Evolutionary conservation across 2,797 vertebrate genomes (phyloP), one percentile per base, ranked within the genome.

Genomic region (Galaxias olidus): DNA sequence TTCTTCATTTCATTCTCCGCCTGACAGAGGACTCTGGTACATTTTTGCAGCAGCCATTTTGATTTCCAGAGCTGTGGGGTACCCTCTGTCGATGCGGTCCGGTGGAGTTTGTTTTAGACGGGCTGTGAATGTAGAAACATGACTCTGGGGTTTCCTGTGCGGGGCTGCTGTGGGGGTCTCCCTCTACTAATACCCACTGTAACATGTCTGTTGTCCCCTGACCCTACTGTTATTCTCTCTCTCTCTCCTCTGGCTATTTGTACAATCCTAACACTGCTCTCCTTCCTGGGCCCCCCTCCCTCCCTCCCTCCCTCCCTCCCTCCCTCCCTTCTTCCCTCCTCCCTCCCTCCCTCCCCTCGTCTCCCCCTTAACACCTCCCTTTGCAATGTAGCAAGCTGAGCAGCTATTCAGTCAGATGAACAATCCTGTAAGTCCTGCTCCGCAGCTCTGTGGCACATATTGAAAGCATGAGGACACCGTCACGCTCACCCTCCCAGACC

Each of bases 351-450:
- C 88, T 89, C 88, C 76, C 91, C 91, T 87, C 80, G 87, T 87
- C 89, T 77, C 90, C 88, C 92, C 92, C 91, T 89, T 91, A 88
- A 90, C 79, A 62, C 86, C 89, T 91, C 89, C 79, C 91, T 95
- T 94, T 94, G 93, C 94, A 93, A 94, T 95, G 92, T 96, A 99
- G 96, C 96, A 98, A 95, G 96, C 97, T 92, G 96, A 99, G 90
- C 96, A 98, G 92, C 97, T 99, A 92, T 98, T 99, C 95, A 98
- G 96, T 98, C 97, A 98, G 94, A 96, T 96, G 95, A 98, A 96
- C 94, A 96, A 93, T 86, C 96, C 96, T 93, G 97, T 99, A 99
- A 98, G 96, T 98, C 85, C 86, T 63, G 86, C 89, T 89, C 87
- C 80, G 77, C 72, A 92, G 89, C 82, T 76, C 84, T 86, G 83